A percentile compares a stretch with the other conserved stretches of the same genome.
Conservation (phyloP, 2,113 vertebrate species). For the Callocephalon fimbriatum region DNA sequence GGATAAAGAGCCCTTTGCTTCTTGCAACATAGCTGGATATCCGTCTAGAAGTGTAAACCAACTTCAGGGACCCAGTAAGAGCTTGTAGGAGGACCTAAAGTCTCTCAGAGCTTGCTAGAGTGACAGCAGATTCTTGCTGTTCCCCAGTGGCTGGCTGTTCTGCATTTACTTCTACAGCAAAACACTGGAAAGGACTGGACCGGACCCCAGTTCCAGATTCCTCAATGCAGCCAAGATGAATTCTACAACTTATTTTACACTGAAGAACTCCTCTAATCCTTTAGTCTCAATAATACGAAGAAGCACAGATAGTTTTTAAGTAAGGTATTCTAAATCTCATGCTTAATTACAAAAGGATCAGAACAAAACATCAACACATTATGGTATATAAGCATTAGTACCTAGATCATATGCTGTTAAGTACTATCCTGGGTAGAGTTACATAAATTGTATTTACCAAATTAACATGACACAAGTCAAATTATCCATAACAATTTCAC, state of each 20-base stretch:
- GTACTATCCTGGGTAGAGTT: background rate
- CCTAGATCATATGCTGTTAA: background rate
- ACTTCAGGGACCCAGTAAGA: conserved; percentile 34
- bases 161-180: background rate
- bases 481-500: background rate
- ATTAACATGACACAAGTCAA: background rate
- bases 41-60: conserved; percentile 17
- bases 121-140: conserved; percentile 21
- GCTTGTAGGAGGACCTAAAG: conserved; percentile 49
- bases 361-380: background rate
- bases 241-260: background rate
- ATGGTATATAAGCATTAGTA: background rate
- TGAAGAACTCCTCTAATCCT: background rate
- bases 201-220: background rate
- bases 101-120: background rate
- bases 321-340: background rate
- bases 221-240: background rate
- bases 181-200: background rate
- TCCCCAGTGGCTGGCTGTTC: background rate
- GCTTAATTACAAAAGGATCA: background rate
- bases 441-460: background rate
- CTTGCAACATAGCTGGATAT: conserved; percentile 30
- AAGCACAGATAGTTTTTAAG: background rate
- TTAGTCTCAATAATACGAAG: background rate
- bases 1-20: background rate